These are phyloP conservation scores for Diabrotica balteata DNA, from an alignment of 2,888 invertebrate genomes.

Conservation along the genomic window DNA sequence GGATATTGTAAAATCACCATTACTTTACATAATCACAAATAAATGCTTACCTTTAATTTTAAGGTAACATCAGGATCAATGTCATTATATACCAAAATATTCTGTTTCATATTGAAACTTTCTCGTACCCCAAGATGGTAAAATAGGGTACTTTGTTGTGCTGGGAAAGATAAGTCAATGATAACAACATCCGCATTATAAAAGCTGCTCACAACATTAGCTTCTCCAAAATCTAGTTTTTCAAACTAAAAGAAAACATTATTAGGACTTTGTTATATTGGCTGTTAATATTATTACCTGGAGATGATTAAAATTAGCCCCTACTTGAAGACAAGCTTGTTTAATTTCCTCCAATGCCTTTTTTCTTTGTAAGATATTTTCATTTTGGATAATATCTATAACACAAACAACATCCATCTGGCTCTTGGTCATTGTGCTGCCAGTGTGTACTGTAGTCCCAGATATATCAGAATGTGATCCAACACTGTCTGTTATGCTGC, in stretches of 20 bases:
- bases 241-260: conserved; percentile 77
- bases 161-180: conserved; percentile 89
- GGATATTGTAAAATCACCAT: too few relatives aligned
- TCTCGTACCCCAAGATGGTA: conserved; percentile 98
- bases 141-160: conserved; percentile 92
- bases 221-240: conserved; percentile 96
- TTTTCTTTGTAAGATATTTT: conserved; percentile 76
- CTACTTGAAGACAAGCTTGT: conserved; percentile 78
- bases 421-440: conserved; percentile 61
- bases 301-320: conserved; percentile 83
- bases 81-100: conserved; percentile 89
- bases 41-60: conserved; percentile 77
- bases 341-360: conserved; percentile 85
- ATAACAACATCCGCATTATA: conserved; percentile 98
- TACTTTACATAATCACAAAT: too few relatives aligned
- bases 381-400: conserved; percentile 76
- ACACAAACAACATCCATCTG: conserved; percentile 91
- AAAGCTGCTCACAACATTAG: conserved; percentile 91
- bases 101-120: conserved; percentile 96
- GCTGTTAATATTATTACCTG: conserved; percentile 66
- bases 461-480: conserved; percentile 71
- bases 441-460: conserved; percentile 60
- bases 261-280: too few relatives aligned
- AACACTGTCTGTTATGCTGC: conserved; percentile 66
- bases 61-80: conserved; percentile 86